Conservation (phyloP, 35 echinoderm and acorn worm species). For the Chiridota heheva region DNA sequence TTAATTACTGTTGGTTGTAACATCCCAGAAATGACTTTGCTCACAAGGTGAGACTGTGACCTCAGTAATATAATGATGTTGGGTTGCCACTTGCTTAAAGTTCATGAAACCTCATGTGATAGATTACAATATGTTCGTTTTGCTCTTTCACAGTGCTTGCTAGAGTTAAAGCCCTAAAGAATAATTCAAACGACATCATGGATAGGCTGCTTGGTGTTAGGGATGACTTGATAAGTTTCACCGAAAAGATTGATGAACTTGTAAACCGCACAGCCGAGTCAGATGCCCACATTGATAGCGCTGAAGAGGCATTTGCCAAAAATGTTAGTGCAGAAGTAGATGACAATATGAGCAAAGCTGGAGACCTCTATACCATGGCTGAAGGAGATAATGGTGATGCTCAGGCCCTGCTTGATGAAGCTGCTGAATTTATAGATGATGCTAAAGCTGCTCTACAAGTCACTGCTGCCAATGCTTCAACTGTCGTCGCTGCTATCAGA, state of each 20-base stretch:
- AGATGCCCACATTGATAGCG: conserved; percentile 30
- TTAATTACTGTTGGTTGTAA: too few relatives aligned
- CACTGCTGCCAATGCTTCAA: conserved; percentile 57
- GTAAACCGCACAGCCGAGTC: conserved; percentile 14
- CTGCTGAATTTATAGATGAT: conserved; percentile 44
- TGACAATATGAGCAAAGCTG: conserved; percentile 31
- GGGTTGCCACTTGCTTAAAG: background rate
- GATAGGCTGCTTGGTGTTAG: conserved; percentile 43
- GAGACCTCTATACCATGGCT: conserved; percentile 24
- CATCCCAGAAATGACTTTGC: too few relatives aligned
- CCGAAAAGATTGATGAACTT: conserved; percentile 65
- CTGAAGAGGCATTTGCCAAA: conserved; percentile 16
- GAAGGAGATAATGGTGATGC: conserved; percentile 33
- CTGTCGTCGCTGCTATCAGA: conserved; percentile 47
- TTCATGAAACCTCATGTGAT: background rate
- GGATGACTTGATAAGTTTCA: conserved; percentile 45
- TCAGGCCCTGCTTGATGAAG: conserved; percentile 30
- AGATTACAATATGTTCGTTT: background rate
- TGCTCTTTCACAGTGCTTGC: conserved; percentile 52
- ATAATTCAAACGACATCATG: conserved; percentile 48
- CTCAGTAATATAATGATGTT: too few relatives aligned
- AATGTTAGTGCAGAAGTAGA: conserved; percentile 23
- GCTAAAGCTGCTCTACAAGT: conserved; percentile 47
- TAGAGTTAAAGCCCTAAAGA: conserved; percentile 40
- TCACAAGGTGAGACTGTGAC: too few relatives aligned